phyloP scores from a whole-genome alignment of 2,888 invertebrate genomes.

The Rhimphoctona megacephalus region DNA sequence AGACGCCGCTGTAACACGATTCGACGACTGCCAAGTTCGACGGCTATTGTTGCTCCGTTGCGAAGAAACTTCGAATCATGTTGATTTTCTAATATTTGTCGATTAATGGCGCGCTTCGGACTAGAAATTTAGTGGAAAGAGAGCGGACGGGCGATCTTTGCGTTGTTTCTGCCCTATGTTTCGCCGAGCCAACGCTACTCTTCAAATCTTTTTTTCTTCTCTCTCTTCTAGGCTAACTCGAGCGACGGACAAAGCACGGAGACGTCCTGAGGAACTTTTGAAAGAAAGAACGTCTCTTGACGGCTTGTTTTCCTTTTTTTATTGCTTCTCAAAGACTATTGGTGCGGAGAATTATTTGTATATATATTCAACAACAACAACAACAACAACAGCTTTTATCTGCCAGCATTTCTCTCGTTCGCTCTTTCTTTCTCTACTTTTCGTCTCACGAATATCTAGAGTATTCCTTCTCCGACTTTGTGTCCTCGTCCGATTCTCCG shows the following conservation, averaged over 20 bases:
- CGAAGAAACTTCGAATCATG: neutral
- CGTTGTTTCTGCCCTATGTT: neutral
- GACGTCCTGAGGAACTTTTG: neutral
- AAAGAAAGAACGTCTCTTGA: neutral
- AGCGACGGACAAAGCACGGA: neutral
- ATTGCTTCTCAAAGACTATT: neutral
- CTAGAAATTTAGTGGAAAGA: constrained; percentile 73
- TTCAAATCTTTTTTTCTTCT: constrained; percentile 48
- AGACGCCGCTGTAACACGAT: neutral
- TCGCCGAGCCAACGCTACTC: constrained; percentile 5
- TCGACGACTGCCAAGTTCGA: neutral
- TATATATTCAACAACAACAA: constrained; percentile 34
- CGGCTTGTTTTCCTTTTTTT: neutral
- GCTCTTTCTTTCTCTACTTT: neutral
- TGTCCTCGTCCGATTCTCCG: constrained; percentile 67
- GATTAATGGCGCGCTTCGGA: constrained; percentile 73
- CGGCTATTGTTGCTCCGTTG: neutral
- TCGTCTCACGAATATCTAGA: constrained; percentile 38
- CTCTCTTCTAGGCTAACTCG: constrained; percentile 28
- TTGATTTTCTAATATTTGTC: constrained; percentile 39
- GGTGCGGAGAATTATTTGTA: neutral
- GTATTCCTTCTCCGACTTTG: constrained; percentile 54
- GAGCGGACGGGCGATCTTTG: constrained; percentile 9
- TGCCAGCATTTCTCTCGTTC: neutral
- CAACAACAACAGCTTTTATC: constrained; percentile 20